phyloP scores from a whole-genome alignment of 2,113 vertebrate genomes.

The Litocranius walleri region DNA sequence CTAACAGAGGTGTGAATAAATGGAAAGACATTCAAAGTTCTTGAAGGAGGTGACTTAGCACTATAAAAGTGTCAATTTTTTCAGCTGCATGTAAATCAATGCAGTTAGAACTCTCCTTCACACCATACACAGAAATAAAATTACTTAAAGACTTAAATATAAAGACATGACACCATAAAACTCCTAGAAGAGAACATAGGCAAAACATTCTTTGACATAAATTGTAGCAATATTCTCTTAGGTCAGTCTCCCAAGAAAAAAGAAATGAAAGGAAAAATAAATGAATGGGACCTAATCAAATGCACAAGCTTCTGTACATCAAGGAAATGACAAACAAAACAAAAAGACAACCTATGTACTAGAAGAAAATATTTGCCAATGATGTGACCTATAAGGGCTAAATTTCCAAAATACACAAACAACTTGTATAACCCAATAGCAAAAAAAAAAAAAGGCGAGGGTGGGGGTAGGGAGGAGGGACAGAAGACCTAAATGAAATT shows the following conservation, averaged over 20 bases:
- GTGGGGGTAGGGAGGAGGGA: neutral
- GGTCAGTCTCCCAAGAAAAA: neutral
- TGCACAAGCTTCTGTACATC: neutral
- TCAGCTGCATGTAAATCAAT: neutral
- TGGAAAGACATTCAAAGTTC: neutral
- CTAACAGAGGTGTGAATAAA: constrained; percentile 18
- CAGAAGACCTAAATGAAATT: neutral
- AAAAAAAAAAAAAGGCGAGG: neutral
- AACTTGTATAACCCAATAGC: neutral
- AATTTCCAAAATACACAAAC: neutral
- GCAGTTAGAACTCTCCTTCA: neutral
- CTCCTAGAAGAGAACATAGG: neutral
- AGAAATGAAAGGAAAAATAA: neutral
- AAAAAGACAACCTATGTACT: neutral
- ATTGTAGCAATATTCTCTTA: neutral
- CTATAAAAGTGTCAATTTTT: neutral
- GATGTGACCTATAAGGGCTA: neutral
- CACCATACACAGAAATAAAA: neutral
- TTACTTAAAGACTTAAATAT: neutral
- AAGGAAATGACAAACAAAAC: neutral
- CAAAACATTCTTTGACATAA: neutral
- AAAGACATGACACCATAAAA: neutral
- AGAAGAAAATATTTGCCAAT: neutral
- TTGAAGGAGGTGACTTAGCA: neutral
- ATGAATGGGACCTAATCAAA: neutral